These are phyloP conservation scores for Drosophila oshimai DNA, from an alignment of 1,140 invertebrate genomes.

Conservation along the genomic window DNA sequence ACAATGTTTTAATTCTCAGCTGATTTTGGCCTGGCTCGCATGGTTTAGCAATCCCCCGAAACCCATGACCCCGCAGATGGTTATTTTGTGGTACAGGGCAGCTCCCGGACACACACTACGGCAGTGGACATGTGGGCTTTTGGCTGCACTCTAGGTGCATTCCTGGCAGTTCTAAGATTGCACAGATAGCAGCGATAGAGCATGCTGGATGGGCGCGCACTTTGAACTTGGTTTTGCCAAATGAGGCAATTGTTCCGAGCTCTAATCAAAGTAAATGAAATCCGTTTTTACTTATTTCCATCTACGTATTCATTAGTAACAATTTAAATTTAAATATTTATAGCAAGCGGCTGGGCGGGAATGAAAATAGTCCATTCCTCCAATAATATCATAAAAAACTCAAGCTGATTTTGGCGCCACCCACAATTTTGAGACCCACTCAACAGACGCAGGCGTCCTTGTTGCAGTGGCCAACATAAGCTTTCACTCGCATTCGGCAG, in stretches of 20 bases:
- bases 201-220: not conserved
- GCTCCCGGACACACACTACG: constrained; percentile 94
- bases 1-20: constrained; percentile 85
- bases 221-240: too few relatives aligned
- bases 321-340: too few relatives aligned
- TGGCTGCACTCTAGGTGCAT: constrained; percentile 93
- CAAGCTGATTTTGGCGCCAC: constrained; percentile 60
- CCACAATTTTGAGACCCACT: constrained; percentile 50
- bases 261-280: too few relatives aligned
- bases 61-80: constrained; percentile 96
- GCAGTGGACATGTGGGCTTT: constrained; percentile 99
- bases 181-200: constrained; percentile 86
- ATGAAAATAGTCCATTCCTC: too few relatives aligned
- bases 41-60: constrained; percentile 92
- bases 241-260: too few relatives aligned
- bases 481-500: constrained; percentile 45
- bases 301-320: too few relatives aligned
- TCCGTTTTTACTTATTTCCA: too few relatives aligned
- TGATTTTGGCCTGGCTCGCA: constrained; percentile 98
- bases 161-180: constrained; percentile 95
- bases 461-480: too few relatives aligned
- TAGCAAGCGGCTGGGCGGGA: too few relatives aligned
- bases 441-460: constrained; percentile 36
- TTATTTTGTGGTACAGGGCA: constrained; percentile 99
- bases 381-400: constrained; percentile 7